Conservation (phyloP, 2,113 vertebrate species). For the Xyliphius kryptos region DNA sequence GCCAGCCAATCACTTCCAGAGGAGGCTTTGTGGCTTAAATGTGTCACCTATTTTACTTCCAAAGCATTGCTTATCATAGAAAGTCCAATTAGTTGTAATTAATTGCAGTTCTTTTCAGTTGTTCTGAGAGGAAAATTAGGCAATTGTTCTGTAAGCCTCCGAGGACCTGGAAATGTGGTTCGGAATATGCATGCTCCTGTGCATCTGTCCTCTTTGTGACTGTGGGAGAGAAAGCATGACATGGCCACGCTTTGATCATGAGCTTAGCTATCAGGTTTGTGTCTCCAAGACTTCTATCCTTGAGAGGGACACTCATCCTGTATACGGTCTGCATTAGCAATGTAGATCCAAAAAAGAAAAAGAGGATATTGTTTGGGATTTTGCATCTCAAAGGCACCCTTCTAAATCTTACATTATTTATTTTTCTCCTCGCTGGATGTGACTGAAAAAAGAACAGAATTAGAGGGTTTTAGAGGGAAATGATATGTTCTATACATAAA, state of each 20-base stretch:
- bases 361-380: constrained; percentile 58
- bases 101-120: constrained; percentile 17
- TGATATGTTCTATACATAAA: too few relatives aligned
- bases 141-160: constrained; percentile 36
- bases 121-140: constrained; percentile 28
- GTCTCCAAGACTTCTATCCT: constrained; percentile 53
- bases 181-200: constrained; percentile 44
- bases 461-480: too few relatives aligned
- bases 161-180: constrained; percentile 45
- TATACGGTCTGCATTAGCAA: constrained; percentile 64
- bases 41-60: constrained; percentile 16
- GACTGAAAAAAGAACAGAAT: too few relatives aligned
- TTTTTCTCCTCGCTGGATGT: constrained; percentile 41
- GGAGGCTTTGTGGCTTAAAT: not conserved
- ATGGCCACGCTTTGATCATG: constrained; percentile 59
- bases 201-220: constrained; percentile 49
- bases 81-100: constrained; percentile 24
- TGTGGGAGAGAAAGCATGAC: constrained; percentile 45
- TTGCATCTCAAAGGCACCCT: constrained; percentile 64
- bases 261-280: constrained; percentile 56
- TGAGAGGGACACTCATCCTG: constrained; percentile 57
- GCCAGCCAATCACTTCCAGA: not conserved
- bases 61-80: constrained; percentile 17
- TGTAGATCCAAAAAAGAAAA: constrained; percentile 58
- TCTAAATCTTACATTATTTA: constrained; percentile 34